A percentile compares a stretch with the other conserved stretches of the same genome.
Evolutionary conservation across 2,888 invertebrate species (phyloP).

Genomic region (Molanna angustata): DNA sequence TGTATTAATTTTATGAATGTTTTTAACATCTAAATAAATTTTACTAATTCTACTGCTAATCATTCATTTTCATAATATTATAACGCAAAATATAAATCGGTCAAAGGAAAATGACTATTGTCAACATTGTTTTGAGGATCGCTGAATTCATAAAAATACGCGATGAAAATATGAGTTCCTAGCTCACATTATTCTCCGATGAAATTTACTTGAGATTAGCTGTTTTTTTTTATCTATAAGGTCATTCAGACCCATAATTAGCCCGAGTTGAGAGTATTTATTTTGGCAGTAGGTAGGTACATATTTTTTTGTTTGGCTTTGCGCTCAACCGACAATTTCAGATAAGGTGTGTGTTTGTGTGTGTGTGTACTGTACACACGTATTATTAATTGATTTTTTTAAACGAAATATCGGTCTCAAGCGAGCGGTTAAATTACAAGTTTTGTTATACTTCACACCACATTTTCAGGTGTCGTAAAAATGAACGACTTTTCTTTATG

Average conservation of each 20-base stretch:
- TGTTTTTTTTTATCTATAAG: constrained; percentile 10
- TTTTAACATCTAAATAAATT: too few relatives aligned
- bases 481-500: too few relatives aligned
- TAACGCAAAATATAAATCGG: too few relatives aligned
- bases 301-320: constrained; percentile 7
- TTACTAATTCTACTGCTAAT: too few relatives aligned
- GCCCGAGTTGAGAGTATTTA: constrained; percentile 22
- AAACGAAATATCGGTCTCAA: not conserved
- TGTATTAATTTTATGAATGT: too few relatives aligned
- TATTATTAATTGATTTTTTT: constrained; percentile 20
- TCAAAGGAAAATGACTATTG: too few relatives aligned
- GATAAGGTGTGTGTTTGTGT: constrained; percentile 17
- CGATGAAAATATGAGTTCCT: too few relatives aligned
- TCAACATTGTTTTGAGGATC: too few relatives aligned
- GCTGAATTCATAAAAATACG: too few relatives aligned
- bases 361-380: constrained; percentile 7
- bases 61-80: too few relatives aligned
- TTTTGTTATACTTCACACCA: not conserved
- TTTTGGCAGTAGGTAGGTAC: constrained; percentile 15
- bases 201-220: too few relatives aligned
- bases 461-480: constrained; percentile 1
- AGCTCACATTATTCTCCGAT: too few relatives aligned
- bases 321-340: constrained; percentile 12
- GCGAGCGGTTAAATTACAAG: constrained; percentile 1
- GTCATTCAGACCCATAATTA: constrained; percentile 21